These are phyloP conservation scores for Daktulosphaira vitifoliae DNA, from an alignment of 1,140 invertebrate genomes.

Conservation along the genomic window DNA sequence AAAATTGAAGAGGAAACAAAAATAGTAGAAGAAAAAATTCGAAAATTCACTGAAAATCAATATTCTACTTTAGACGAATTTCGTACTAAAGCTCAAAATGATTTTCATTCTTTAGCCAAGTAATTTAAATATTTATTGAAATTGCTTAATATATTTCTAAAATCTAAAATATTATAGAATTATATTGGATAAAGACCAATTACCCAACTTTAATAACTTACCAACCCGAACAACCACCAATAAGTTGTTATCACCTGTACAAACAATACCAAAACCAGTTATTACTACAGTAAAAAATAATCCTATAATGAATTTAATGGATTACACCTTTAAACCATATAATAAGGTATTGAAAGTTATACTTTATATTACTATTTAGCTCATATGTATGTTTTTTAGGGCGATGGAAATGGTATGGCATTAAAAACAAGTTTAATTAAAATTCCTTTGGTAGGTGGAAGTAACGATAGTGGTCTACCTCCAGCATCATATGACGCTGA, in stretches of 20 bases:
- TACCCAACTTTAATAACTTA: slow-evolving; percentile 12
- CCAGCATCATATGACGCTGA: slow-evolving; percentile 45
- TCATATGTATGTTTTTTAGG: slow-evolving; percentile 7
- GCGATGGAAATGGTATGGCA: slow-evolving; percentile 1
- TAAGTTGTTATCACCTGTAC: background rate
- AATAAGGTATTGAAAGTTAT: slow-evolving; percentile 15
- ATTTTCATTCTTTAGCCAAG: slow-evolving; percentile 47
- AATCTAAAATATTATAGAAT: background rate
- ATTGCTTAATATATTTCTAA: background rate
- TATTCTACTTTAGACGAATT: slow-evolving; percentile 47
- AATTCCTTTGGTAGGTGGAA: background rate
- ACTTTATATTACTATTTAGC: background rate
- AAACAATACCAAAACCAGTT: slow-evolving; percentile 17
- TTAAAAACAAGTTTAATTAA: slow-evolving; percentile 1
- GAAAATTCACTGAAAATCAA: slow-evolving; percentile 47
- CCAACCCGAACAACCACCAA: slow-evolving; percentile 11
- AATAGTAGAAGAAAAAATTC: slow-evolving; percentile 48
- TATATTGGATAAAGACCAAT: slow-evolving; percentile 20
- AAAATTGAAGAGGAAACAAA: slow-evolving; percentile 45
- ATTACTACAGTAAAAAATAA: slow-evolving; percentile 23
- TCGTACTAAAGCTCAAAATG: slow-evolving; percentile 46
- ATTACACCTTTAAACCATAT: slow-evolving; percentile 16
- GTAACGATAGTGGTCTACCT: slow-evolving; percentile 23
- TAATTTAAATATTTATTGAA: slow-evolving; percentile 36
- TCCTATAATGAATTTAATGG: slow-evolving; percentile 25